Evolutionary conservation across 2,797 vertebrate genomes (phyloP), one percentile per base, ranked within the genome.

Genomic region (Rhadinocentrus ornatus): DNA sequence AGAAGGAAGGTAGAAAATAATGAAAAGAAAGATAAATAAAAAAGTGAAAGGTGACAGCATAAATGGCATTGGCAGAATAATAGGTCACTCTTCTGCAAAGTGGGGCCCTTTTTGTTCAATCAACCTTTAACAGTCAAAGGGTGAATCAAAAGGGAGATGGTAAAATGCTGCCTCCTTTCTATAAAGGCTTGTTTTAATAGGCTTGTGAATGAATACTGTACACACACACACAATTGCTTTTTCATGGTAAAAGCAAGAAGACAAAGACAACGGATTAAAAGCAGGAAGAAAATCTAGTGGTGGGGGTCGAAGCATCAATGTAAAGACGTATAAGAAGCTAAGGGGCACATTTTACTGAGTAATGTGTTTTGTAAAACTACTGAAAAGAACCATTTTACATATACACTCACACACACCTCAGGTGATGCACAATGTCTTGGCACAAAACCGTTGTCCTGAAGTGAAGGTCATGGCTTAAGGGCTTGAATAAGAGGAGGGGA

Each of bases 51-150:
- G n/a, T 37, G 32, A 57, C 11, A 46, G 27, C 6, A 61, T 29
- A 67, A n/a, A 12, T 37, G 66, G 56, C 1, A 12, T 46, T 63
- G 69, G 67, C 64, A 72, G 37, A 63, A 81, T 65, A 29, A 52
- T 44, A 58, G 55, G 4, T 64, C 71, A 57, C 13, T 71, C 58
- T 58, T 72, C 75, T 61, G 60, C 66, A 71, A 74, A 73, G 62
- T 26, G 1, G 22, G 52, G 69, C 59, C 70, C 58, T 71, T 57
- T 7, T 67, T 86, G 67, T 83, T 85, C 69, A 88, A 84, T 91
- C 88, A 77, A 69, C 71, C 52, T 70, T 75, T 53, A 75, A 74
- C 64, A 78, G 77, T 74, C 68, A 71, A 62, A 64, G 58, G 58
- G 27, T 37, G 60, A 82, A 82, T 78, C 62, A 67, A 77, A 86